A percentile compares a stretch with the other conserved stretches of the same genome.
Conservation (phyloP, 2,113 vertebrate species). For the Heloderma charlesbogerti region DNA sequence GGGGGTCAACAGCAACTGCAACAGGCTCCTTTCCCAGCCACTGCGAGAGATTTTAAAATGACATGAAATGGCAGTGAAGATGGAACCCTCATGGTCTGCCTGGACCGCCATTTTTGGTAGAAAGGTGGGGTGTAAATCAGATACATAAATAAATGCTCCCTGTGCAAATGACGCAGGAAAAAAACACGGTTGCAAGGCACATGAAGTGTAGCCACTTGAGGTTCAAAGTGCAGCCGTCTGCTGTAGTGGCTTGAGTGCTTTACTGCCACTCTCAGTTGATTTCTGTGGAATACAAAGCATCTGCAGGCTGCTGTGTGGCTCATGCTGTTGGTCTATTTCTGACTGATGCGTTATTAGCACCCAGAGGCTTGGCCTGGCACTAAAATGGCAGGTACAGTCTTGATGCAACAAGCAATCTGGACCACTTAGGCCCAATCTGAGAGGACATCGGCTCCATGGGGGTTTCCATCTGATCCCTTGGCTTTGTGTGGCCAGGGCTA, state of each 20-base stretch:
- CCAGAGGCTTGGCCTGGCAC: neutral
- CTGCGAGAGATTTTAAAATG: neutral
- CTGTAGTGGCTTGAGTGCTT: constrained; percentile 51
- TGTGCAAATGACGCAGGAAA: fast-evolving
- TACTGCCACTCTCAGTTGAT: constrained; percentile 35
- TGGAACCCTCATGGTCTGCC: neutral
- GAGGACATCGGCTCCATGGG: neutral
- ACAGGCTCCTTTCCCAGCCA: neutral
- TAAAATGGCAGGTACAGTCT: neutral
- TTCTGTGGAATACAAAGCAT: neutral
- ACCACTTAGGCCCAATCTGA: neutral
- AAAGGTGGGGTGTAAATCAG: no score
- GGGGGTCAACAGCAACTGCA: neutral
- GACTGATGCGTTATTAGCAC: neutral
- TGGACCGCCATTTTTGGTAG: neutral
- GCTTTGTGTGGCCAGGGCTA: neutral
- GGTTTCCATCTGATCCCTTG: neutral
- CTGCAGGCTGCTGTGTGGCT: neutral
- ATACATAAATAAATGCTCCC: neutral
- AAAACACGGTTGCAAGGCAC: neutral
- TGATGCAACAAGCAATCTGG: neutral
- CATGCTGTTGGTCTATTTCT: fast-evolving
- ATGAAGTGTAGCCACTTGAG: neutral
- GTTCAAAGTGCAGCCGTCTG: constrained; percentile 22
- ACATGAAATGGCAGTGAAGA: neutral